These are phyloP conservation scores for Caenorhabditis angaria DNA, from an alignment of 2,888 invertebrate genomes.

Conservation along the genomic window DNA sequence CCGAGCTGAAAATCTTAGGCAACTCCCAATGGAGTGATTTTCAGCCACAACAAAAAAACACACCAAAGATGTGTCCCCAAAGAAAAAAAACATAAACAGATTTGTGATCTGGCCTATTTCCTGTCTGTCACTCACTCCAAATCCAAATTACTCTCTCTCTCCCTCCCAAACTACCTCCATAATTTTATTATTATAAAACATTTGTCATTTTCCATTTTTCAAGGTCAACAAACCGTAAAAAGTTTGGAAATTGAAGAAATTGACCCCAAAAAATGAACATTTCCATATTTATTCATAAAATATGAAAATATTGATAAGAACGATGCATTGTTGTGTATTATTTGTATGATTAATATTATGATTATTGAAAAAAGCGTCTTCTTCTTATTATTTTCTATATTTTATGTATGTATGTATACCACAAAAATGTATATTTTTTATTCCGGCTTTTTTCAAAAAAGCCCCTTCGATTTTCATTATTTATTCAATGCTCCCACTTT, in stretches of 20 bases:
- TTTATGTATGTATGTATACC: not conserved
- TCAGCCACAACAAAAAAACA: no score
- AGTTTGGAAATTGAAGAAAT: no score
- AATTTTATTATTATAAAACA: not conserved
- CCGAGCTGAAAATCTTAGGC: no score
- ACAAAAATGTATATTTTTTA: slow-evolving; percentile 8
- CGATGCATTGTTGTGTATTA: not conserved
- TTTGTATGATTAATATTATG: not conserved
- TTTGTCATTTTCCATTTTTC: slow-evolving; percentile 4
- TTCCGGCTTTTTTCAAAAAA: slow-evolving; percentile 7
- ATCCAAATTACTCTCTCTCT: slow-evolving; percentile 7
- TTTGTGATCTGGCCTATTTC: no score
- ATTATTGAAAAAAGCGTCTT: not conserved
- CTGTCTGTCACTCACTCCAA: no score
- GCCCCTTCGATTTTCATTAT: slow-evolving; percentile 21
- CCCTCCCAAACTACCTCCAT: not conserved
- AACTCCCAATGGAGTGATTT: no score
- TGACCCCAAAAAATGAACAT: no score
- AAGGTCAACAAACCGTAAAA: no score
- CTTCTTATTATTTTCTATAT: no score
- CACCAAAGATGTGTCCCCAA: no score
- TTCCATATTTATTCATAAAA: no score
- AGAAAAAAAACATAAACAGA: no score
- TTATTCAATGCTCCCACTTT: slow-evolving; percentile 10
- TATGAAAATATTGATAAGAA: not conserved